Percentiles rank a stretch among this genome's conserved stretches.
These are phyloP conservation scores for Lytechinus variegatus DNA, from an alignment of 35 echinoderm and acorn worm species.

Conservation along the genomic window DNA sequence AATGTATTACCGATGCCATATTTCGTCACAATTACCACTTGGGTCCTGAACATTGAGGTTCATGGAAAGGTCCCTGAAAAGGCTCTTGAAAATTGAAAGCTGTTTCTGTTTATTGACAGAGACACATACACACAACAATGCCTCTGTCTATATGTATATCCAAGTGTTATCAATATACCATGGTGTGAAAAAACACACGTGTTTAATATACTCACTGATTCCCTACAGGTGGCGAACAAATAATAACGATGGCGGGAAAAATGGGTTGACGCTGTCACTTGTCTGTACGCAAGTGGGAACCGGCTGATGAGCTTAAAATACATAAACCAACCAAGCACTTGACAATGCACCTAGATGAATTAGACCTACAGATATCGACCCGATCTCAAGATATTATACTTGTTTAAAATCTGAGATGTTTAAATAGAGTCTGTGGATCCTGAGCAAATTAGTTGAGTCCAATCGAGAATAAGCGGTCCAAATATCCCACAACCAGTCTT, in stretches of 20 bases:
- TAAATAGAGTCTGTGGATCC: background rate
- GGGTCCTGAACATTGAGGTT: too few relatives aligned
- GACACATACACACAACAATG: background rate
- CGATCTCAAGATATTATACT: background rate
- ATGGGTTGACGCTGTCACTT: background rate
- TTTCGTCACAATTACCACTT: background rate
- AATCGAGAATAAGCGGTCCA: background rate
- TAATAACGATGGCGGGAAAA: constrained; percentile 8
- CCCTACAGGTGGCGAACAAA: background rate
- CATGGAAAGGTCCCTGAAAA: background rate
- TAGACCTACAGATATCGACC: background rate
- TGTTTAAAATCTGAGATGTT: constrained; percentile 1
- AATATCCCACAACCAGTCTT: background rate
- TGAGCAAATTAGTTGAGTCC: background rate
- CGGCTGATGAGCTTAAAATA: background rate
- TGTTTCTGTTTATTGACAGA: background rate
- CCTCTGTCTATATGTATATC: background rate
- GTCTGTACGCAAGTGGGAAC: background rate
- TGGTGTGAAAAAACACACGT: background rate
- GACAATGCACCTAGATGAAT: background rate
- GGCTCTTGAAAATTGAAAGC: background rate
- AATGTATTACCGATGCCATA: background rate
- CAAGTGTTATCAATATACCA: background rate
- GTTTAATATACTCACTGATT: constrained; percentile 14
- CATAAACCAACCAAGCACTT: background rate